A percentile compares a stretch with the other conserved stretches of the same genome.
These are phyloP conservation scores for Spodoptera littoralis DNA, from an alignment of 2,888 invertebrate species.

Conservation along the genomic window DNA sequence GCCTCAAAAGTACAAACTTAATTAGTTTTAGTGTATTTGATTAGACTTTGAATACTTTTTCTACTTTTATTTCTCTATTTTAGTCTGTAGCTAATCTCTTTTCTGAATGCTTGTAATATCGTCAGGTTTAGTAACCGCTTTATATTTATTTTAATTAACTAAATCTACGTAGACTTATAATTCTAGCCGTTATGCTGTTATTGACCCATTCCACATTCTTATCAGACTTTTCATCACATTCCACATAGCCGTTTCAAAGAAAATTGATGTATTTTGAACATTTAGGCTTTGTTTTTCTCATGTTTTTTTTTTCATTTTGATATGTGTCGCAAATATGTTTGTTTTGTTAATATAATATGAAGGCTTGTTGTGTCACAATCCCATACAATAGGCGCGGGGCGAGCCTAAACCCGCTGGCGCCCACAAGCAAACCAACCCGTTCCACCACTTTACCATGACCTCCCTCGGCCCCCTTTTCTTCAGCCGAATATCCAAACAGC, in stretches of 20 bases:
- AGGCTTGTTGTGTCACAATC: slow-evolving; percentile 70
- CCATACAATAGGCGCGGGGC: slow-evolving; percentile 68
- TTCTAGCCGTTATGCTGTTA: no score
- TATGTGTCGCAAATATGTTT: slow-evolving; percentile 66
- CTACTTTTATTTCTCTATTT: no score
- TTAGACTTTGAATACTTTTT: no score
- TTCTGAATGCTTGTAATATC: no score
- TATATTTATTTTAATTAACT: no score
- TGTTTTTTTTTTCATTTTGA: slow-evolving; percentile 51
- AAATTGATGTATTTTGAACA: slow-evolving; percentile 39
- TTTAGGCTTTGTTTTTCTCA: slow-evolving; percentile 40
- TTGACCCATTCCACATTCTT: not conserved
- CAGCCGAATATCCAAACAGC: slow-evolving; percentile 56
- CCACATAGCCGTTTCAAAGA: not conserved
- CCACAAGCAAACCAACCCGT: slow-evolving; percentile 64
- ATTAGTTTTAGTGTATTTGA: no score
- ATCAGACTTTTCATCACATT: not conserved
- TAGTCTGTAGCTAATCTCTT: no score
- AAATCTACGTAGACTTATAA: no score
- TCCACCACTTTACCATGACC: slow-evolving; percentile 63
- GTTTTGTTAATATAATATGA: slow-evolving; percentile 72
- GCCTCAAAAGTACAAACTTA: no score
- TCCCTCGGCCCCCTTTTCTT: slow-evolving; percentile 56
- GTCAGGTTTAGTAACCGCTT: no score
- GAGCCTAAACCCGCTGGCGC: slow-evolving; percentile 67